Base-by-base conservation (phyloP, 2,888 invertebrate genomes). In the Oeneis ivallda region DNA sequence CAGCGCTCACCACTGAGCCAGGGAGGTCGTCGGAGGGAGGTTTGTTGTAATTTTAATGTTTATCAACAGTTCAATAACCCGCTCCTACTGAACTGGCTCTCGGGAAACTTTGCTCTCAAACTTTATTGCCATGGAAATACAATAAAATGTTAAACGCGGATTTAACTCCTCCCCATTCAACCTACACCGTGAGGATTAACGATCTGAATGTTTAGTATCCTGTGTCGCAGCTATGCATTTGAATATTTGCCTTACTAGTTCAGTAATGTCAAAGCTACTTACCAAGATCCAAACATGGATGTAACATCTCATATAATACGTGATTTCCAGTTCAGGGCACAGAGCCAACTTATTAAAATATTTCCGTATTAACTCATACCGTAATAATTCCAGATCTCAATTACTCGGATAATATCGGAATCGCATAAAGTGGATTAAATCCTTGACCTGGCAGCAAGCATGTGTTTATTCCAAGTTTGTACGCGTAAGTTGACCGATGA, bases 361-460 rank as follows among this genome's bases (percentile, higher is more conserved):
- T 56, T 41, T 41, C 19, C 41, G 56, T 19, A 56, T 56, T 41
- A 41, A 56, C 56, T 56, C 56, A 41, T 13, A 56, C 19, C 39
- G 26, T 26, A 19, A 4, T 26, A 41, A 56, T 56, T 39, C 56
- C 39, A 13, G 39, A 56, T 41, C 13, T 41, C 39, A 39, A 56
- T 56, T 56, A 56, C 56, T 56, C 19, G 26, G 39, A 56, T 56
- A 19, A 15, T 56, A 56, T 56, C 13, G 56, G 56, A 56, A 56
- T 17, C 56, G 41, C 41, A 56, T 56, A 56, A 56, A 58, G 43
- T 58, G 47, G 58, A 58, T 47, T 47, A 58, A 45, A 58, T 34
- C 62, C 65, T 68, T 68, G 67, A 58, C 62, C 67, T 52, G 52
- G 47, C 17, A 17, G 34, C 37, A 58, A 65, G 17, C 67, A 62